A percentile compares a stretch with the other conserved stretches of the same genome.
phyloP scores from a whole-genome alignment of 2,888 invertebrate species.

The Eugnorisma glareosa region DNA sequence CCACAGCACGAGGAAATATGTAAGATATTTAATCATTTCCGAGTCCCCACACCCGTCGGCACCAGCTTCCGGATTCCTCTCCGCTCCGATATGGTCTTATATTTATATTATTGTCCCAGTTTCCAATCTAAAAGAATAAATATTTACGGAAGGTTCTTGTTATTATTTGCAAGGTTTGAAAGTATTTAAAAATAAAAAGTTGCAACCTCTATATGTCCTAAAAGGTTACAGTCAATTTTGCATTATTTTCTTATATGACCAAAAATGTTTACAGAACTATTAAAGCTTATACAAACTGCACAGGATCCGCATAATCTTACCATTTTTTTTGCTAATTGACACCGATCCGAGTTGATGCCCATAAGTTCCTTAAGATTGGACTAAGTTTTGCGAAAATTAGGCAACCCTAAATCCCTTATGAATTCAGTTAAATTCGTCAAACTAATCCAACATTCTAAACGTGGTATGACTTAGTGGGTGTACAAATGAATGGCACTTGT shows the following conservation, averaged over 20 bases:
- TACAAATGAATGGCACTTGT: too few species aligned
- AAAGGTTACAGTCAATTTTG: background rate
- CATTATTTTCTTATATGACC: background rate
- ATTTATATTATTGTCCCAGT: background rate
- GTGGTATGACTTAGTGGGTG: too few species aligned
- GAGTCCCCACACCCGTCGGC: background rate
- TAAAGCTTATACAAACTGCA: background rate
- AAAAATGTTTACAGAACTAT: background rate
- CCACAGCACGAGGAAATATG: conserved; percentile 19
- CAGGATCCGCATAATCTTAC: too few species aligned
- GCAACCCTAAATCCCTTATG: too few species aligned
- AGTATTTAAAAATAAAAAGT: background rate
- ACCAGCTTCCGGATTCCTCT: conserved; percentile 19
- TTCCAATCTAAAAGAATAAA: conserved; percentile 7
- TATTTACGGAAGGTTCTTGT: background rate
- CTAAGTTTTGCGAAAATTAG: too few species aligned
- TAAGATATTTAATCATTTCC: conserved; percentile 53
- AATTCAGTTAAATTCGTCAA: too few species aligned
- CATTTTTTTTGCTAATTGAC: too few species aligned
- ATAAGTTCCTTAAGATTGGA: too few species aligned
- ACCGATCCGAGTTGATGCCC: too few species aligned
- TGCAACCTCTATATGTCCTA: background rate
- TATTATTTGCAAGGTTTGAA: conserved; percentile 7
- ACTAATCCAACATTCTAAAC: too few species aligned
- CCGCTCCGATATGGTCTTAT: background rate